phyloP scores from a whole-genome alignment of 2,888 invertebrate species.

The Idaea straminata region DNA sequence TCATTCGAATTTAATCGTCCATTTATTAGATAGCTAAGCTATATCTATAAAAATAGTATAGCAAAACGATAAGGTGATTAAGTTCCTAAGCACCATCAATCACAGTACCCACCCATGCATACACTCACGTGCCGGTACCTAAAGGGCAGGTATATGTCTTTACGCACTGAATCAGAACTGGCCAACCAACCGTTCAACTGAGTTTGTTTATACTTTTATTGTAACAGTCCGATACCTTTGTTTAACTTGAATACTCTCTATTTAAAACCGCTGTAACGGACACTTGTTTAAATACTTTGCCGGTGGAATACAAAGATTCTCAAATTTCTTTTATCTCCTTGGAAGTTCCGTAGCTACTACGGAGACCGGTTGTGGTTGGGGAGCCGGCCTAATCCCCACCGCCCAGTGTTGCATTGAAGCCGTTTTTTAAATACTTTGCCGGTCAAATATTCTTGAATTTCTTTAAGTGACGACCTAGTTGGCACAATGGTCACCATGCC shows the following conservation, averaged over 20 bases:
- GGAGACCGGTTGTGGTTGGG: no score
- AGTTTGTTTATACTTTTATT: background rate
- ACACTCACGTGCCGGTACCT: background rate
- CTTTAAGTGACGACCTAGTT: no score
- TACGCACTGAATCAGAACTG: background rate
- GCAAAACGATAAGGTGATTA: slow-evolving; percentile 2
- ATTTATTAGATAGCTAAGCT: no score
- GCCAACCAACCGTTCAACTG: background rate
- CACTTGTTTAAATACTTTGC: background rate
- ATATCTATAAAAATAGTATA: background rate
- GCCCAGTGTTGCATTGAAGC: no score
- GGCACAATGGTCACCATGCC: no score
- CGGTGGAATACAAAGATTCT: background rate
- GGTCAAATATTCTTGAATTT: no score
- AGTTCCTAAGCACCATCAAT: background rate
- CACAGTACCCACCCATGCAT: background rate
- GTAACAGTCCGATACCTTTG: background rate
- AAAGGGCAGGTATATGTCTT: background rate
- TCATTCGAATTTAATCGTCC: no score
- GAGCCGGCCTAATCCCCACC: no score
- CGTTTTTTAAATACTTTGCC: no score
- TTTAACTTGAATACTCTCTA: background rate
- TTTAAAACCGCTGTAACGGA: background rate
- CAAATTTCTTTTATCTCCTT: no score
- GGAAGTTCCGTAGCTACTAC: no score